phyloP scores from a whole-genome alignment of 2,113 vertebrate genomes.

The Arvicanthis niloticus region DNA sequence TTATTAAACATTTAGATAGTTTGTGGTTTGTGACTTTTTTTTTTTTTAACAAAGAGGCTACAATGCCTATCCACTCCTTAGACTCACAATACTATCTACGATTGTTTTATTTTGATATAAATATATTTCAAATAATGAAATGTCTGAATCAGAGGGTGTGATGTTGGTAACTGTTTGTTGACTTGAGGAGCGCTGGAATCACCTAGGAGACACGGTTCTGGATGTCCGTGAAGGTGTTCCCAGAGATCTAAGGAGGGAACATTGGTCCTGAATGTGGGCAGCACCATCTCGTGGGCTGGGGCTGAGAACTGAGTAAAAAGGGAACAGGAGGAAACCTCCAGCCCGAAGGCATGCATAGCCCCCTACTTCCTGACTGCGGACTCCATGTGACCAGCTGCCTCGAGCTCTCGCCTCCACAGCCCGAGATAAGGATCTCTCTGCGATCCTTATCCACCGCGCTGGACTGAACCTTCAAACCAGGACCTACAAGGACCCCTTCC shows the following conservation, averaged over 20 bases:
- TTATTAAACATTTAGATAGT: neutral
- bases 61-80: neutral
- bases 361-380: neutral
- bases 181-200: neutral
- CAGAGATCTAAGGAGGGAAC: neutral
- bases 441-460: neutral
- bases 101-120: constrained; percentile 8
- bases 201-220: neutral
- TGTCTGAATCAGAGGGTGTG: neutral
- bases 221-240: neutral
- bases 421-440: too few species aligned
- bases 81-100: neutral
- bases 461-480: neutral
- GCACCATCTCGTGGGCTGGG: neutral
- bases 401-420: neutral
- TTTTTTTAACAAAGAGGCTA: neutral
- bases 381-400: neutral
- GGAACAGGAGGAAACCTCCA: neutral
- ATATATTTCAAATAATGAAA: constrained; percentile 30
- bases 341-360: neutral
- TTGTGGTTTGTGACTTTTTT: neutral
- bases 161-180: too few species aligned
- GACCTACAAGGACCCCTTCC: neutral
- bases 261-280: neutral
- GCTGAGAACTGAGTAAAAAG: neutral